These are phyloP conservation scores for Sminthurides bifidus DNA, from an alignment of 1,140 invertebrate species.

Conservation along the genomic window DNA sequence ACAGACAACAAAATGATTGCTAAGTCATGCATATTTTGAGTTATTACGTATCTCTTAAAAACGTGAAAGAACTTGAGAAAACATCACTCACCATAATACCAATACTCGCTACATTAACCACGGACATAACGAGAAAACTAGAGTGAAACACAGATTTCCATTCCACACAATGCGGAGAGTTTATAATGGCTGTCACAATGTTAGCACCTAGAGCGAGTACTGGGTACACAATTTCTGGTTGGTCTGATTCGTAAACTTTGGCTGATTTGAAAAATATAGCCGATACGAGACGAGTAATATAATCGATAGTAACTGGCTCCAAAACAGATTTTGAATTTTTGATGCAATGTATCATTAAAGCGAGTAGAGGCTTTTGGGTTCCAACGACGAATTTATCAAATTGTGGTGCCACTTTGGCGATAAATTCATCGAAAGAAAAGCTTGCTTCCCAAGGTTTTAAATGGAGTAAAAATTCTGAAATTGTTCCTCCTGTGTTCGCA, in stretches of 20 bases:
- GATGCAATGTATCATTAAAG: conserved; percentile 10
- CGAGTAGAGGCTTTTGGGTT: conserved; percentile 7
- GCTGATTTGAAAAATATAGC: neutral
- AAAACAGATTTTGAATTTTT: neutral
- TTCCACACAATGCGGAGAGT: conserved; percentile 1
- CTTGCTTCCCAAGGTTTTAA: conserved; percentile 4
- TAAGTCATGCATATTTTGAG: neutral
- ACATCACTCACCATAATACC: conserved; percentile 13
- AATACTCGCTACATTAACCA: conserved; percentile 5
- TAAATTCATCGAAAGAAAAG: conserved; percentile 1
- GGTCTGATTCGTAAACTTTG: conserved; percentile 2
- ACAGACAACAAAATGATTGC: neutral
- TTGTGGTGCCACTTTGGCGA: neutral
- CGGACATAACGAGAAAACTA: neutral
- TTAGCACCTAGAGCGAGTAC: conserved; percentile 1
- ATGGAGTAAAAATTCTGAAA: conserved; percentile 1
- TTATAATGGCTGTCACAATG: conserved; percentile 7
- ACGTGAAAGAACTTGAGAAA: neutral
- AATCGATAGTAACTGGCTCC: neutral
- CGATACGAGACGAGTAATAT: conserved; percentile 4
- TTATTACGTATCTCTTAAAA: neutral
- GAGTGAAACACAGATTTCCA: neutral
- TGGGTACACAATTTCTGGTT: neutral
- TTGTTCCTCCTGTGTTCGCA: neutral
- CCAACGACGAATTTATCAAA: neutral